Evolutionary conservation across 2,797 vertebrate genomes (phyloP), one percentile per base, ranked within the genome.

Genomic region (Brotula barbata): DNA sequence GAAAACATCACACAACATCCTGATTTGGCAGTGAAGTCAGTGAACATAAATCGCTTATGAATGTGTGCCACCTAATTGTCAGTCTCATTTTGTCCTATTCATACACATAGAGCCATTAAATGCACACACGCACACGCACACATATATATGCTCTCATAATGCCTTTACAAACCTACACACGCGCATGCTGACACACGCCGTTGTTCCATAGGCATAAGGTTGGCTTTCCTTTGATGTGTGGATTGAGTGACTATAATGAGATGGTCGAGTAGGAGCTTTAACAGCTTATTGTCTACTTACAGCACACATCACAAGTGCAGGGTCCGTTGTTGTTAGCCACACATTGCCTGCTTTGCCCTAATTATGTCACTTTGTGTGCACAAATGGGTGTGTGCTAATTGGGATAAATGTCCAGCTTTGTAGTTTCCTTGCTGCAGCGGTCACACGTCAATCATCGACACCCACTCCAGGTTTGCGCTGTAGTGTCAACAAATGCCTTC

Each of bases 401-500:
- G 82, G 86, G 68, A 83, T 83, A 76, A 85, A 81, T 78, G 83
- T 86, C 70, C 82, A 66, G 58, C 64, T 73, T 80, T 85, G 82
- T 84, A 79, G 78, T 75, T 69, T 58, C 47, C 53, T 44, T 64
- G 62, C 70, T 34, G 64, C 56, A 36, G 59, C 44, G 68, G 82
- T 84, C 83, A 85, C 52, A 68, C 78, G 78, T 89, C 85, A 85
- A 68, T 90, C 84, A 88, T 69, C 58, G 20, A 67, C 75, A 42
- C 43, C 64, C 70, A 50, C 71, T 77, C 53, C 66, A 76, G 71
- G 81, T 83, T 80, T 68, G 59, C 63, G 45, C 47, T 76, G 73
- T 85, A 85, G 80, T 81, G 84, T 85, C 85, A 88, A 86, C 84
- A 86, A 83, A 82, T 75, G 84, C 58, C 84, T 84, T 84, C 80